These are phyloP conservation scores for Clupea harengus DNA, from an alignment of 2,113 vertebrate genomes.

Conservation along the genomic window DNA sequence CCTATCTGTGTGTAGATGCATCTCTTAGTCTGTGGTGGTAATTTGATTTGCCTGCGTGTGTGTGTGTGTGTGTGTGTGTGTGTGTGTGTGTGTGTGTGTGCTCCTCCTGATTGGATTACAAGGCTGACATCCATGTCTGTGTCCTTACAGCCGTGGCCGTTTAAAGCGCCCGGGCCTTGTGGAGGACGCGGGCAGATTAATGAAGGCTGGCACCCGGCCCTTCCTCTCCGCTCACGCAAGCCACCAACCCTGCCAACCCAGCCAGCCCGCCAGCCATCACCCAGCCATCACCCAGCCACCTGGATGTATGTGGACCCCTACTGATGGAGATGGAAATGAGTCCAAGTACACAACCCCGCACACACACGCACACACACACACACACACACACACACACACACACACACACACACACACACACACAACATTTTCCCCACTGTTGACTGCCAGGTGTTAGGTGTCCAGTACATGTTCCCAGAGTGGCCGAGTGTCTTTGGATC, in stretches of 20 bases:
- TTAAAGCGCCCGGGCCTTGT: conserved; percentile 17
- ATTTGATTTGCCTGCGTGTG: conserved; percentile 49
- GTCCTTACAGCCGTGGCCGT: conserved; percentile 34
- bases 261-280: background rate
- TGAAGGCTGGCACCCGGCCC: conserved; percentile 18
- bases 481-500: background rate
- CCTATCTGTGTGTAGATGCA: conserved; percentile 22
- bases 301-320: background rate
- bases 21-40: conserved; percentile 38
- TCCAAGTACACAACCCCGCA: conserved; percentile 17
- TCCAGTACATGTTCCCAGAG: background rate
- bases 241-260: background rate
- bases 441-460: background rate
- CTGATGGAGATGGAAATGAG: background rate
- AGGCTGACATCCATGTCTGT: conserved; percentile 47
- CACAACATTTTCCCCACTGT: no score
- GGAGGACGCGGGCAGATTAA: conserved; percentile 31
- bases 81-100: no score
- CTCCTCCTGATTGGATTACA: conserved; percentile 55
- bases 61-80: no score
- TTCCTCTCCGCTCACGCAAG: background rate
- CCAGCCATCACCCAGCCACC: background rate
- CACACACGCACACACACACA: background rate
- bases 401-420: conserved; percentile 19
- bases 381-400: conserved; percentile 34